Evolutionary conservation across 2,888 invertebrate species (phyloP).

Genomic region (Drosophila demipolita): DNA sequence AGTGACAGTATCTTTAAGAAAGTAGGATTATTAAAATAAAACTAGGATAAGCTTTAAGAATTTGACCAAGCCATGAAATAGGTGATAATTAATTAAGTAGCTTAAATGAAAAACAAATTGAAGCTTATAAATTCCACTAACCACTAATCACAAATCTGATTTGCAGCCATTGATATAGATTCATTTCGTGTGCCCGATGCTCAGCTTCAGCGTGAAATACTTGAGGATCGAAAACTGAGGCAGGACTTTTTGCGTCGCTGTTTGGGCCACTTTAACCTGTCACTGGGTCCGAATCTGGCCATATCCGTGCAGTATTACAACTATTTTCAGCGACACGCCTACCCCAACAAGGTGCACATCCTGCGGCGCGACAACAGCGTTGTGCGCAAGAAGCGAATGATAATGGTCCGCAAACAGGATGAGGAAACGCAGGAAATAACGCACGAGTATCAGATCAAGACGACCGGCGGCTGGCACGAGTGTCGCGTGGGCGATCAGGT

Average conservation of each 20-base stretch:
- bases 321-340: slow-evolving; percentile 81
- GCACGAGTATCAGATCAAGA: slow-evolving; percentile 72
- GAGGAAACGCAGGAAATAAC: slow-evolving; percentile 77
- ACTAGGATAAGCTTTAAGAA: neutral
- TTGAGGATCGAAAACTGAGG: slow-evolving; percentile 86
- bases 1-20: neutral
- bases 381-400: slow-evolving; percentile 84
- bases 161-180: slow-evolving; percentile 85
- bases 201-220: slow-evolving; percentile 80
- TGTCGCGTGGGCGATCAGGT: slow-evolving; percentile 66
- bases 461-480: slow-evolving; percentile 75
- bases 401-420: slow-evolving; percentile 83
- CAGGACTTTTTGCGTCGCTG: slow-evolving; percentile 89
- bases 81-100: neutral
- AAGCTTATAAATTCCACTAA: neutral
- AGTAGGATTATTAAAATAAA: neutral
- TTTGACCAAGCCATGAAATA: neutral
- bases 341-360: slow-evolving; percentile 85
- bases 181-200: slow-evolving; percentile 85
- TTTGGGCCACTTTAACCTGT: slow-evolving; percentile 87
- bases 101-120: neutral
- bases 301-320: slow-evolving; percentile 88
- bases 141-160: neutral
- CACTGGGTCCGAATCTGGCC: slow-evolving; percentile 87
- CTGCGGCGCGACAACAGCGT: slow-evolving; percentile 86